A percentile compares a stretch with the other conserved stretches of the same genome.
phyloP scores from a whole-genome alignment of 2,113 vertebrate species.

The Pitta sordida region DNA sequence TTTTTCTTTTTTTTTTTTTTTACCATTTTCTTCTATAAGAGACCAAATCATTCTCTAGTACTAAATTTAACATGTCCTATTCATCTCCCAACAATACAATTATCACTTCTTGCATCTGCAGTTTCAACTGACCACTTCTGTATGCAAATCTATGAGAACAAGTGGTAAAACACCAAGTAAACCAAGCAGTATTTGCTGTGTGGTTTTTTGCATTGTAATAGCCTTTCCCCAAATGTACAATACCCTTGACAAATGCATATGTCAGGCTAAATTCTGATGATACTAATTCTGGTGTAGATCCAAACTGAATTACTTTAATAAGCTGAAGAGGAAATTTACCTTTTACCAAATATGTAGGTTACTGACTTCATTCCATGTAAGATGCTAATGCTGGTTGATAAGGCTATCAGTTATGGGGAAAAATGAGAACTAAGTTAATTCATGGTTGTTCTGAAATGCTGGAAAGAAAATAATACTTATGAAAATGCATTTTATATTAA shows the following conservation, averaged over 20 bases:
- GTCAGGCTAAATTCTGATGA: neutral
- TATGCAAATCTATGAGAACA: neutral
- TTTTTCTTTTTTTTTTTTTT: neutral
- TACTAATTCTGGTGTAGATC: neutral
- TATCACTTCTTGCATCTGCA: constrained; percentile 9
- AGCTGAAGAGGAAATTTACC: neutral
- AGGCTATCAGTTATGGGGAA: neutral
- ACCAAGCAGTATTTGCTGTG: neutral
- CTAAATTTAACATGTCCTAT: constrained; percentile 4
- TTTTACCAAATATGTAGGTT: neutral
- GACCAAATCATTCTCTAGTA: neutral
- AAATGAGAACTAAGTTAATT: neutral
- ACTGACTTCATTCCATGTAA: neutral
- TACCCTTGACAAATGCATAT: neutral
- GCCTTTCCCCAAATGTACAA: neutral
- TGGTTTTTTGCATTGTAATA: neutral
- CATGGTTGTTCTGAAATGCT: neutral
- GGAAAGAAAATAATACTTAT: neutral
- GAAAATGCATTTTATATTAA: neutral
- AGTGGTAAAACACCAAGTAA: neutral
- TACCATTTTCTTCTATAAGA: neutral
- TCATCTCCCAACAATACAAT: constrained; percentile 18
- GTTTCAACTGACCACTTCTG: neutral
- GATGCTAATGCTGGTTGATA: neutral
- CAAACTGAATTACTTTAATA: neutral